Percentiles rank a stretch among this genome's conserved stretches.
These are phyloP conservation scores for Hippocampus mohnikei DNA, from an alignment of 2,113 vertebrate genomes.

Conservation along the genomic window DNA sequence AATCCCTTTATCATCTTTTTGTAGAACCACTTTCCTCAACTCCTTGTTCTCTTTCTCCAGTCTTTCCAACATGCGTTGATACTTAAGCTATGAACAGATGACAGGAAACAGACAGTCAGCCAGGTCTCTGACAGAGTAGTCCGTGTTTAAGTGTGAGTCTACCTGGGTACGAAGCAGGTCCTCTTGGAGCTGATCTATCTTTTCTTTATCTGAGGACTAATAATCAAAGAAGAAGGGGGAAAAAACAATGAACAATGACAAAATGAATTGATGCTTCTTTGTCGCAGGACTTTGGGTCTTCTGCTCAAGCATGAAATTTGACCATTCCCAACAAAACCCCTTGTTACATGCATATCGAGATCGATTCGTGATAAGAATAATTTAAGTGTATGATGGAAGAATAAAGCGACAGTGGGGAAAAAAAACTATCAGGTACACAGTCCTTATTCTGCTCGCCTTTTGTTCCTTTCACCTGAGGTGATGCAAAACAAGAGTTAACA, in stretches of 20 bases:
- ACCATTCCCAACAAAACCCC: slow-evolving; percentile 31
- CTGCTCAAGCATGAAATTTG: slow-evolving; percentile 37
- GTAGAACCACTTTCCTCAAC: slow-evolving; percentile 89
- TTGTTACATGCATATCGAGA: slow-evolving; percentile 41
- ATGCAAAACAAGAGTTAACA: slow-evolving; percentile 27
- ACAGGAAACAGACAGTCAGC: not conserved
- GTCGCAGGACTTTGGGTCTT: not conserved
- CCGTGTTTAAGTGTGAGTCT: not conserved
- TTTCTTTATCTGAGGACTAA: slow-evolving; percentile 95
- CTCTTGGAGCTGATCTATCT: slow-evolving; percentile 93
- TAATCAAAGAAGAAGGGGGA: slow-evolving; percentile 22
- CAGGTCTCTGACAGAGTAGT: not conserved
- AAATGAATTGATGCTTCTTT: slow-evolving; percentile 11
- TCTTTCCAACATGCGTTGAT: slow-evolving; percentile 94
- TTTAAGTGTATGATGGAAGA: slow-evolving; percentile 38
- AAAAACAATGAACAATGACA: slow-evolving; percentile 28
- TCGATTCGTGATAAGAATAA: slow-evolving; percentile 20
- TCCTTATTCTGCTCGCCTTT: slow-evolving; percentile 33
- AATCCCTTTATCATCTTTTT: slow-evolving; percentile 97
- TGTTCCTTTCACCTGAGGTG: slow-evolving; percentile 22
- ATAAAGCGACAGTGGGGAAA: not conserved
- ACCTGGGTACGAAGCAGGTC: slow-evolving; percentile 96
- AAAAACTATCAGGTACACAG: slow-evolving; percentile 22
- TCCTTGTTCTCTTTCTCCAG: slow-evolving; percentile 99
- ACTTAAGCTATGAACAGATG: slow-evolving; percentile 83